Percentiles rank a stretch among this genome's conserved stretches.
Evolutionary conservation across 1,140 invertebrate genomes (phyloP).

Genomic region (Theocolax elegans): DNA sequence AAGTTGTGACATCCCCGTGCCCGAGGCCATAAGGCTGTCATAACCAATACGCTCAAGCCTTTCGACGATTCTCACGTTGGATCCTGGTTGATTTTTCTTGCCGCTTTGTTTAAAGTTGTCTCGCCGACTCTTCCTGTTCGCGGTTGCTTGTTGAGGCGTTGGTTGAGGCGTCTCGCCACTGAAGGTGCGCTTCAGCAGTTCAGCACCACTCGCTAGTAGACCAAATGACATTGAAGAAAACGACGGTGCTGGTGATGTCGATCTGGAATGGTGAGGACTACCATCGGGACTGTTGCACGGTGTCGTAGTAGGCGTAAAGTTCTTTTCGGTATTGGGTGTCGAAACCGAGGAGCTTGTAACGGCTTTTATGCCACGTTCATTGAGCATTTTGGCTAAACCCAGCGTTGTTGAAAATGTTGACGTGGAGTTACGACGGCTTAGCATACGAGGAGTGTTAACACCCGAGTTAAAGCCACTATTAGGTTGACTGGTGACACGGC

Average conservation of each 20-base stretch:
- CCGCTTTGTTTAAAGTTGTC: background rate
- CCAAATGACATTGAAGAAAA: conserved; percentile 72
- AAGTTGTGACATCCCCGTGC: conserved; percentile 65
- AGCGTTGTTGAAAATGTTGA: conserved; percentile 83
- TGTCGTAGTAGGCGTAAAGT: conserved; percentile 82
- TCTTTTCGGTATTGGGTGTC: conserved; percentile 74
- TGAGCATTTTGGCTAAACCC: conserved; percentile 82
- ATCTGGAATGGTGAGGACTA: conserved; percentile 70
- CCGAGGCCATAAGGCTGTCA: conserved; percentile 72
- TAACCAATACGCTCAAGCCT: conserved; percentile 78
- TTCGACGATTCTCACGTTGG: conserved; percentile 66
- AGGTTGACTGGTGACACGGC: conserved; percentile 69
- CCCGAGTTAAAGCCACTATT: conserved; percentile 70
- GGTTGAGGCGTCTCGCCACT: conserved; percentile 62
- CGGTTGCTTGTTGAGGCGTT: conserved; percentile 52
- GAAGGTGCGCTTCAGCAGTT: conserved; percentile 78
- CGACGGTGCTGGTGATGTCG: conserved; percentile 68
- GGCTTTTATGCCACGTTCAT: conserved; percentile 83
- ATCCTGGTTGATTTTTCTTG: background rate
- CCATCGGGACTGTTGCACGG: conserved; percentile 84
- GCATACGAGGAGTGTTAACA: conserved; percentile 71
- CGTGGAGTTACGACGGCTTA: conserved; percentile 78
- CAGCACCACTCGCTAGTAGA: conserved; percentile 78
- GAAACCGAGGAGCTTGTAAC: conserved; percentile 75
- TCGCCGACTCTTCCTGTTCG: conserved; percentile 59